Evolutionary conservation across 2,797 vertebrate species (phyloP), one percentile per base, ranked within the genome.

Genomic region (Hemibagrus guttatus): DNA sequence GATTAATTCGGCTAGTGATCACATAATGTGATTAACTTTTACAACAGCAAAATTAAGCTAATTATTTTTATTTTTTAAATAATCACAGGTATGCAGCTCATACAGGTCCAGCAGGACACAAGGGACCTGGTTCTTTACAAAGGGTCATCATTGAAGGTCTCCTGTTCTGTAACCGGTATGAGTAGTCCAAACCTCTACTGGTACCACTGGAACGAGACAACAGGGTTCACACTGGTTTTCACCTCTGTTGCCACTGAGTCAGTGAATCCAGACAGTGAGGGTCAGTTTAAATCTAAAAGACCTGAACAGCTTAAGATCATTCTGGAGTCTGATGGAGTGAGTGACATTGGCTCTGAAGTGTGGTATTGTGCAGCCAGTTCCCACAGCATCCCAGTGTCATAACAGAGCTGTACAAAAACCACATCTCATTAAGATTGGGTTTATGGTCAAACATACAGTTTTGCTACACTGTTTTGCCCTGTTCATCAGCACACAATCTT

Each of bases 191-290:
- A 88, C 23, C 72, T 87, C 5, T 90, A 88, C 66, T 90, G 89
- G 89, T 89, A 92, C 78, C 87, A 21, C 1, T 90, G 87, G 87
- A 88, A 86, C 26, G 42, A 58, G 21, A n/a, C 68, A 56, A 76
- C 63, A 23, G 89, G 87, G 3, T 52, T 85, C 11, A 85, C 28
- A 21, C 13, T 83, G 68, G 49, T 89, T 42, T 91, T 89, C 49
- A 75, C 0, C 16, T 90, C 89, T 42, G 0, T 87, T 0, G 39
- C 49, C 76, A 5, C 81, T 63, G 75, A 64, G 6, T 42, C 9
- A 1, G 71, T 89, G 54, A 79, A 39, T 58, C 76, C 56, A 39
- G 19, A 17, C 19, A 58, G 28, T 61, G 11, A 39, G 17, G 31
- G 56, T 6, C 56, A 39, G 78, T 61, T 80, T 42, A 56, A 78